These are phyloP conservation scores for Zapornia atra DNA, from an alignment of 2,113 vertebrate genomes.

Conservation along the genomic window DNA sequence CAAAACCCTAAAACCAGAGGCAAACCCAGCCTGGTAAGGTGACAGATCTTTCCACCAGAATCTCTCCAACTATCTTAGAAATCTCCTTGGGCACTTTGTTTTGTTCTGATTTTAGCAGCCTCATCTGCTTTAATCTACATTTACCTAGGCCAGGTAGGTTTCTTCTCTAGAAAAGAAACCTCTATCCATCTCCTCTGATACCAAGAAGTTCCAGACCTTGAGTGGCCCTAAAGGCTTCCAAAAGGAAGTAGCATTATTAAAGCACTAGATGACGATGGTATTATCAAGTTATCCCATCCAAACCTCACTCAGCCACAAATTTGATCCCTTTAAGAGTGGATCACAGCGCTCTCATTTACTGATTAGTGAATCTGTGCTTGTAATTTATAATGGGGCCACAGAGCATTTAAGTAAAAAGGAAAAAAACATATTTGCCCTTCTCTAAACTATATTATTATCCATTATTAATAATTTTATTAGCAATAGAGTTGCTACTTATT, in stretches of 20 bases:
- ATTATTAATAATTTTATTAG: too few species aligned
- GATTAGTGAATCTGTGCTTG: background rate
- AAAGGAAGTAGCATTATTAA: background rate
- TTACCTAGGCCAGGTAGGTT: background rate
- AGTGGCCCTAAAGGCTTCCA: background rate
- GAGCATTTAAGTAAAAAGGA: background rate
- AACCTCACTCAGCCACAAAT: background rate
- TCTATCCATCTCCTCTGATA: background rate
- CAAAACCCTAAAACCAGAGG: background rate
- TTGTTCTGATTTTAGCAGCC: background rate
- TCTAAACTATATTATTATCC: background rate
- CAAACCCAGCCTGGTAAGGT: background rate
- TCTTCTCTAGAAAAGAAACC: too few species aligned
- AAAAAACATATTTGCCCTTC: background rate
- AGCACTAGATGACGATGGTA: background rate
- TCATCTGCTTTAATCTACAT: background rate
- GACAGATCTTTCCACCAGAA: background rate
- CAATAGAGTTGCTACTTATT: too few species aligned
- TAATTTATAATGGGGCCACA: background rate
- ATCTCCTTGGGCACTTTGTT: background rate
- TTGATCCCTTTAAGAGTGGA: background rate
- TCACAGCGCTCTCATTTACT: rapidly evolving
- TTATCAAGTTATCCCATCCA: background rate
- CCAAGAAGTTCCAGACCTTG: background rate
- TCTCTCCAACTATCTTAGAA: background rate